phyloP scores from a whole-genome alignment of 2,797 vertebrate species.

The Prunella strophiata region DNA sequence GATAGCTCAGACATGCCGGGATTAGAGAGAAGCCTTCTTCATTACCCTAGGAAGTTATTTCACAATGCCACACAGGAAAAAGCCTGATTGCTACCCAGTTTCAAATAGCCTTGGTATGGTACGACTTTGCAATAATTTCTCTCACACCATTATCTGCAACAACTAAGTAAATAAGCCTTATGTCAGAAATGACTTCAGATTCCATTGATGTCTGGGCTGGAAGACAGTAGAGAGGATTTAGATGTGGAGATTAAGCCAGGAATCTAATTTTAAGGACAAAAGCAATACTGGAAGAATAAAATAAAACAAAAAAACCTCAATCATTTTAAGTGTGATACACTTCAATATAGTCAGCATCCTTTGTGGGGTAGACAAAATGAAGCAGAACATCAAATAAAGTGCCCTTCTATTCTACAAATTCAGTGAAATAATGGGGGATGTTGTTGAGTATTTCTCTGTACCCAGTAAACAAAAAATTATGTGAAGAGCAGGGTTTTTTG shows the following conservation, averaged over 20 bases:
- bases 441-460: not conserved
- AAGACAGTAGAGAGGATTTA: slow-evolving; percentile 27
- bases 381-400: not conserved
- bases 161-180: slow-evolving; percentile 34
- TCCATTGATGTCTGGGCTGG: not conserved
- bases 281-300: not conserved
- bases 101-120: slow-evolving; percentile 5
- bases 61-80: slow-evolving; percentile 46
- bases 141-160: slow-evolving; percentile 21
- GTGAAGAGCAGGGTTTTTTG: not conserved
- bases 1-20: slow-evolving; percentile 23
- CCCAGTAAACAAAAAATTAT: not conserved
- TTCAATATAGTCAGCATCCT: not conserved
- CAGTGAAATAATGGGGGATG: not conserved
- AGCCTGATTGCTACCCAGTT: not conserved
- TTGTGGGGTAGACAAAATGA: not conserved
- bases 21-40: slow-evolving; percentile 39
- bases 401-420: not conserved
- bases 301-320: fast-evolving
- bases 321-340: not conserved
- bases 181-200: slow-evolving; percentile 19
- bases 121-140: slow-evolving; percentile 20
- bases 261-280: not conserved
- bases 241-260: not conserved
- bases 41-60: slow-evolving; percentile 54